phyloP scores from a whole-genome alignment of 2,113 vertebrate species.

The Myodes glareolus region DNA sequence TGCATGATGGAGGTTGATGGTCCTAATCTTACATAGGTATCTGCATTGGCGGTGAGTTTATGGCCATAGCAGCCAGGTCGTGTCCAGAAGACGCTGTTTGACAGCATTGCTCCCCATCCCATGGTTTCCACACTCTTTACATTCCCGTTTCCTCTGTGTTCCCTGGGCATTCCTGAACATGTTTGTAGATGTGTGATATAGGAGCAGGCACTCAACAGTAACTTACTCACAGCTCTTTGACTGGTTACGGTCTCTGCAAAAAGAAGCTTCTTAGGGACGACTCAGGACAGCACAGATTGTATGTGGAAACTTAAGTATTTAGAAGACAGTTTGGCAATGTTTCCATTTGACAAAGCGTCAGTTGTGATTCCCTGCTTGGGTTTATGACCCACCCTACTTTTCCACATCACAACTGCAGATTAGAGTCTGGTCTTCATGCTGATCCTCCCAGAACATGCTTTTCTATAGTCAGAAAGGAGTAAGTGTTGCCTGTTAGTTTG shows the following conservation, averaged over 20 bases:
- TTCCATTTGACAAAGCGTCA: background rate
- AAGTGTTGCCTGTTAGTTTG: background rate
- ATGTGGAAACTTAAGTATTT: background rate
- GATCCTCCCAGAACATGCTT: background rate
- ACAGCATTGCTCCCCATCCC: background rate
- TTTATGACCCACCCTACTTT: background rate
- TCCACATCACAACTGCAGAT: background rate
- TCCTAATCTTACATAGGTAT: background rate
- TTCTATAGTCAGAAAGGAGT: slow-evolving; percentile 12
- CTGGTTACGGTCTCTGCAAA: too few species aligned
- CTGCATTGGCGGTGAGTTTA: background rate
- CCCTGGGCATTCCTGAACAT: background rate
- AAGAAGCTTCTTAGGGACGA: too few species aligned
- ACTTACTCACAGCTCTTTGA: too few species aligned
- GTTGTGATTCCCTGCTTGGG: background rate
- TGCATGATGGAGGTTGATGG: background rate
- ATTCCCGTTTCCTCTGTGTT: too few species aligned
- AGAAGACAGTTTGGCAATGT: background rate
- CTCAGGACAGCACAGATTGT: background rate
- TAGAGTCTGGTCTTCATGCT: background rate
- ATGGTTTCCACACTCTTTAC: background rate
- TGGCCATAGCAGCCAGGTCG: background rate
- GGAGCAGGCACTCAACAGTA: background rate
- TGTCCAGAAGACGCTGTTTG: background rate
- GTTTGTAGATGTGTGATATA: background rate